Evolutionary conservation across 2,113 vertebrate genomes (phyloP), one percentile per base, ranked within the genome.

Genomic region (Odontophorus gujanensis): DNA sequence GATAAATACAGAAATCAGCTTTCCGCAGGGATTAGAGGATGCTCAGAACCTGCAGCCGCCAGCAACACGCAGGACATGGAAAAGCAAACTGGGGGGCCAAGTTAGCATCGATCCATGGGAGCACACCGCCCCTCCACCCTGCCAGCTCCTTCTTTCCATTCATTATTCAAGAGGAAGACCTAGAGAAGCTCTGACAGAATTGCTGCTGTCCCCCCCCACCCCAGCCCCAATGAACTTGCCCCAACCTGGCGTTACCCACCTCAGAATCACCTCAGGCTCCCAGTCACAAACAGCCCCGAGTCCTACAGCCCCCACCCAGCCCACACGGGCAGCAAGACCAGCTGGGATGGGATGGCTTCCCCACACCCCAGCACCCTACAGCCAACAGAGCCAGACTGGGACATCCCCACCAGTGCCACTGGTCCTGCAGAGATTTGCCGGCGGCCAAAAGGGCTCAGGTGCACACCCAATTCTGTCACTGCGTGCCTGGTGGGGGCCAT

Each of bases 351-450:
- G 40, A 13, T 19, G 13, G 15, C 67, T 38, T 47, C 42, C 28
- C 63, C 1, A 0, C 4, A 2, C 38, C 34, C 32, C 1, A 40
- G 61, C 61, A 40, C 61, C 61, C 36, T 18, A n/a, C 12, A 11
- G 32, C 55, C 55, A 58, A 21, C 32, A n/a, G 55, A n/a, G 55
- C 30, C 18, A 69, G 59, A 55, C 30, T 6, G 3, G 63, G 32
- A 30, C 36, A 30, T 30, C 58, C 66, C 58, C 51, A 34, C 2
- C 0, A 0, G 21, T 0, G 5, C 17, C 19, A 63, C n/a, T 26
- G 2, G 1, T 22, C 69, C 68, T 69, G 11, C 10, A 42, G 50
- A 67, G n/a, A 87, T 12, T 30, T 3, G 0, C 36, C 2, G 1
- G 4, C 19, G 53, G 12, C 58, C n/a, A 8, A 36, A 1, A 48